Percentiles rank a stretch among this genome's conserved stretches.
These are phyloP conservation scores for Polyommatus icarus DNA, from an alignment of 2,888 invertebrate genomes.

Conservation along the genomic window DNA sequence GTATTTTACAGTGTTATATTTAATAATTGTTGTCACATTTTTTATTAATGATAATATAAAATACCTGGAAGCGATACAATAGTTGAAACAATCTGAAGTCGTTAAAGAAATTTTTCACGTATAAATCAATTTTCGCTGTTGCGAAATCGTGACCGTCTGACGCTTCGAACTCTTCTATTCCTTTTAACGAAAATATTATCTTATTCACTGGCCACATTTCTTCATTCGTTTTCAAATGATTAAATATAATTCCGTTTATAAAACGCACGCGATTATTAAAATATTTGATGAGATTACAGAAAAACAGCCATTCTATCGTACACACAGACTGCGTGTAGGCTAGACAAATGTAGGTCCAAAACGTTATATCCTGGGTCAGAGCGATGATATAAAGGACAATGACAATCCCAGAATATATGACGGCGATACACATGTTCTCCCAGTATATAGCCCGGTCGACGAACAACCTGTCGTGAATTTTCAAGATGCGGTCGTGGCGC, in stretches of 20 bases:
- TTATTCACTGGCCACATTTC: slow-evolving; percentile 31
- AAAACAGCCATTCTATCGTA: slow-evolving; percentile 51
- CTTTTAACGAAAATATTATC: slow-evolving; percentile 41
- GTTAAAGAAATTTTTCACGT: slow-evolving; percentile 46
- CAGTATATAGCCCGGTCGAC: background rate
- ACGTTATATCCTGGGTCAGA: background rate
- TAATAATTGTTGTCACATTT: no score
- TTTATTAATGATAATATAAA: no score
- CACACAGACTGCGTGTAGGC: slow-evolving; percentile 46
- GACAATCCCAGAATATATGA: background rate
- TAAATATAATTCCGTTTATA: slow-evolving; percentile 55
- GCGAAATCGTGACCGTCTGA: slow-evolving; percentile 50
- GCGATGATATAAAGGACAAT: background rate
- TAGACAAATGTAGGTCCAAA: slow-evolving; percentile 33
- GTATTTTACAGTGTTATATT: no score
- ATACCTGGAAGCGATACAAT: slow-evolving; percentile 46
- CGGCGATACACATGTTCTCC: background rate
- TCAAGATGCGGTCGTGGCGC: background rate
- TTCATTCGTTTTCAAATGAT: slow-evolving; percentile 46
- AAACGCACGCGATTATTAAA: slow-evolving; percentile 53
- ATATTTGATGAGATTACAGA: slow-evolving; percentile 51
- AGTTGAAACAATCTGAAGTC: slow-evolving; percentile 44
- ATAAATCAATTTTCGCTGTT: slow-evolving; percentile 43
- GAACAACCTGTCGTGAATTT: slow-evolving; percentile 9
- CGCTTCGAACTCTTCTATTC: slow-evolving; percentile 47